Base-by-base conservation (phyloP, 2,113 vertebrate genomes). In the Perca fluviatilis region DNA sequence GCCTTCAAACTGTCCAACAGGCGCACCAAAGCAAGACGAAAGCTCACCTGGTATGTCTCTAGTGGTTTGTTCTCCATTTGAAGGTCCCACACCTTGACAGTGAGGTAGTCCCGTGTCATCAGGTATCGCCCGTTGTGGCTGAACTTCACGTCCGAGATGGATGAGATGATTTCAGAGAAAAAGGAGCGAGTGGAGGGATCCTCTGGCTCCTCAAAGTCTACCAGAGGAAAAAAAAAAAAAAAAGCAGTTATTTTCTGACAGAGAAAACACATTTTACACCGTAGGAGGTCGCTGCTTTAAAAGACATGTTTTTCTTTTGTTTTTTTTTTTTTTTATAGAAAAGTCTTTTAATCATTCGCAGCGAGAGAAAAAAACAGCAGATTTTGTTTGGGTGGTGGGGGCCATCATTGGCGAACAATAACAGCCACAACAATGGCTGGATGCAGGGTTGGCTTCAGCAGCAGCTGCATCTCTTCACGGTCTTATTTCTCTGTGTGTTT, bases 81-180 rank as follows among this genome's bases (percentile, higher is more conserved):
- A 77, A 99, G 95, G 93, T 99, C 98, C 98, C 98, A 99, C 92
- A 99, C 97, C 85, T 99, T 99, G 80, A 98, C 96, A 0, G 97
- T 98, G 92, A 99, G 97, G 93, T 99, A 99, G 95, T 98, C 98
- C 82, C 98, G 95, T 79, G 97, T 99, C 98, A 99, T 98, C 94
- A 99, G 96, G 81, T 97, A 98, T 85, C 98, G 96, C 67, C 98
- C 98, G 2, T 96, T 99, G 96, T 99, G 98, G 92, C 98, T 99
- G 92, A 99, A 99, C 91, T 99, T 99, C 66, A 99, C 97, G 23
- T 99, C 98, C 0, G 98, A 99, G 94, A 99, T 98, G 2, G 98
- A 99, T 84, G 98, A 99, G 95, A 99, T 99, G 89, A 99, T 99
- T 95, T 99, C 98, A 1, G 98, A 99, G 94, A 99, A 99, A 89